A percentile compares a stretch with the other conserved stretches of the same genome.
Evolutionary conservation across 2,113 vertebrate genomes (phyloP).

Genomic region (Microtus montanus): DNA sequence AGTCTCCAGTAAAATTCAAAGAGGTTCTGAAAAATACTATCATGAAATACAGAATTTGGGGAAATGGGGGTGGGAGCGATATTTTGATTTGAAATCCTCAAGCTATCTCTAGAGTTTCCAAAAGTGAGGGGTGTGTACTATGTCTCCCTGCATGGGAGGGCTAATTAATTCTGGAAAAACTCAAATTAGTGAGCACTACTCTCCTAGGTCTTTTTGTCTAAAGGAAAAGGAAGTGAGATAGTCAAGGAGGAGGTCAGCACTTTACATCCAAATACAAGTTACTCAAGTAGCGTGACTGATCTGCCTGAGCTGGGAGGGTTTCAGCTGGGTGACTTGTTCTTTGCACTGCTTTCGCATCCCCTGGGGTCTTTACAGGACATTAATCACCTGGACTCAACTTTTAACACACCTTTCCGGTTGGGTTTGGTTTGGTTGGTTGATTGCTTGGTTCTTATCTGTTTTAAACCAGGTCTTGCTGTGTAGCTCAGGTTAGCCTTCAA

Average conservation of each 20-base stretch:
- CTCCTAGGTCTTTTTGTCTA: neutral
- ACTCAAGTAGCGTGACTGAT: neutral
- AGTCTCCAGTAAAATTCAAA: slow-evolving; percentile 16
- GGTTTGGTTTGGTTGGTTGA: neutral
- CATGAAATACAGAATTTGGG: neutral
- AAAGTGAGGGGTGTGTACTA: neutral
- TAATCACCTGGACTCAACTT: neutral
- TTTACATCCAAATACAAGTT: neutral
- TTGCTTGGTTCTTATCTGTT: neutral
- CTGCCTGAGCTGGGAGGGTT: neutral
- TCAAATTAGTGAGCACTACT: neutral
- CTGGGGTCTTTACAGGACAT: no score
- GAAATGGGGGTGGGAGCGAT: neutral
- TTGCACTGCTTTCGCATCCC: no score
- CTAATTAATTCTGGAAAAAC: slow-evolving; percentile 6
- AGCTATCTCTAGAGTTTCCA: neutral
- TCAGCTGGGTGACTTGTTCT: neutral
- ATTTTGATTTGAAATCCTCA: neutral
- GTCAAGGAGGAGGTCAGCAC: no score
- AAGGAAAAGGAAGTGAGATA: neutral
- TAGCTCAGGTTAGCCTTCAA: neutral
- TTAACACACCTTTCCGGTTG: neutral
- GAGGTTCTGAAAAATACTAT: slow-evolving; percentile 1
- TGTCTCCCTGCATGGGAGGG: neutral
- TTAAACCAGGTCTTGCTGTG: neutral